phyloP scores from a whole-genome alignment of 2,113 vertebrate species.

The Nicator chloris region DNA sequence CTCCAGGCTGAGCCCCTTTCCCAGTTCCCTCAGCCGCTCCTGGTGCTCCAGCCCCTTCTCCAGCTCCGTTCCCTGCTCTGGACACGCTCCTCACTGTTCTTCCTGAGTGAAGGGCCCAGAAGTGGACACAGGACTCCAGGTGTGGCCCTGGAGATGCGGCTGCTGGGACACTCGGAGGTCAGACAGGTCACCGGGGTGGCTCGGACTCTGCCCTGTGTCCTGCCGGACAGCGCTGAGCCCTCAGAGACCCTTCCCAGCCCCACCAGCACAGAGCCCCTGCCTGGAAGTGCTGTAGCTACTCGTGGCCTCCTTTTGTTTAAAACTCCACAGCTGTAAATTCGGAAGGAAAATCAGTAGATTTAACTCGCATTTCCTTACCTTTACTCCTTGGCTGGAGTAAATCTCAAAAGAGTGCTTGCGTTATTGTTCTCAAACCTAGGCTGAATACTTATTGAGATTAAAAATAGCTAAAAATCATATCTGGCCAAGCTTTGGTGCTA shows the following conservation, averaged over 20 bases:
- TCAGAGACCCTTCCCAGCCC: background rate
- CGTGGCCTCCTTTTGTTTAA: background rate
- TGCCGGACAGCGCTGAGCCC: background rate
- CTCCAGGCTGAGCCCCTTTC: background rate
- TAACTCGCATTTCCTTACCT: background rate
- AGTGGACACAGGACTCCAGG: background rate
- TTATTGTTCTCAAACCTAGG: background rate
- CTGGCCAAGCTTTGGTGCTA: background rate
- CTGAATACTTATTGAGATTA: background rate
- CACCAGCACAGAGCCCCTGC: background rate
- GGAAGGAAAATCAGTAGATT: background rate
- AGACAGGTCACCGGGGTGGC: rapidly evolving
- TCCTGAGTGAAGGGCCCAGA: background rate
- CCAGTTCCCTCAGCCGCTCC: background rate
- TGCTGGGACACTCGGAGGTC: background rate
- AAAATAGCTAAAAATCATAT: background rate
- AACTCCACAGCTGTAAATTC: background rate
- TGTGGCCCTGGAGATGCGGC: background rate
- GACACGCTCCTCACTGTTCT: background rate
- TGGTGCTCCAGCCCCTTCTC: background rate
- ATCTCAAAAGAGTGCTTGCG: background rate
- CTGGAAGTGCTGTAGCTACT: background rate
- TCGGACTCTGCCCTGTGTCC: rapidly evolving
- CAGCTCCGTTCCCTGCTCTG: background rate
- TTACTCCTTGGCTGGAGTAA: background rate